Percentiles rank a stretch among this genome's conserved stretches.
Evolutionary conservation across 2,888 invertebrate genomes (phyloP).

Genomic region (Parnassius smintheus): DNA sequence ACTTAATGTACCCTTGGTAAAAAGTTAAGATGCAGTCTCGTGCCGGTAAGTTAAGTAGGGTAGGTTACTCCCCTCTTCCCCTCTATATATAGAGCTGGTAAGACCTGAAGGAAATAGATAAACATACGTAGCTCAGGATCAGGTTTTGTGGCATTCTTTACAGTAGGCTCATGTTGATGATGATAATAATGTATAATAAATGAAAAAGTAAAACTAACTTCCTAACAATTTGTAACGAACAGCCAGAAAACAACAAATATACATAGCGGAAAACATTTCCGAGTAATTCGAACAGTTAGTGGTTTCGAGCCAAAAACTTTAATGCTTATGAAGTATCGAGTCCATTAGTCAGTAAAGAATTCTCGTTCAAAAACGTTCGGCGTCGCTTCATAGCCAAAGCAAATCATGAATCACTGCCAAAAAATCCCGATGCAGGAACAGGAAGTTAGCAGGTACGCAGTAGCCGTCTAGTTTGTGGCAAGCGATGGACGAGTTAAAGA

Average conservation of each 20-base stretch:
- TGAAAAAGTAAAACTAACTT: no score
- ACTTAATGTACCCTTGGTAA: no score
- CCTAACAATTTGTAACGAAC: no score
- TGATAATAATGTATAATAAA: no score
- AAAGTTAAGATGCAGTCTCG: no score
- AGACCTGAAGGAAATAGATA: no score
- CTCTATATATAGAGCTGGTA: no score
- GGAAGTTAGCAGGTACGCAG: conserved; percentile 31
- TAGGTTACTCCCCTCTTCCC: no score
- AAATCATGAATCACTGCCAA: conserved; percentile 79
- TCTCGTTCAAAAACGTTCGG: conserved; percentile 39
- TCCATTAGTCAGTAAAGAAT: conserved; percentile 63
- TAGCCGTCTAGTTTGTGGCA: conserved; percentile 19
- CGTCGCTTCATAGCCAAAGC: conserved; percentile 70
- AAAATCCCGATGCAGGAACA: conserved; percentile 34
- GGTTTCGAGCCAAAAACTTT: conserved; percentile 37
- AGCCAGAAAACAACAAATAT: background rate
- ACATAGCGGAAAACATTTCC: background rate
- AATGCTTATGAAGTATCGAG: conserved; percentile 48
- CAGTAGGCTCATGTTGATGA: no score
- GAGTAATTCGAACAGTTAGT: conserved; percentile 3
- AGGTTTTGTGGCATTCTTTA: no score
- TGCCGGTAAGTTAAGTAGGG: no score
- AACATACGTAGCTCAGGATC: no score
- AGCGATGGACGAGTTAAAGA: background rate